Percentiles rank a stretch among this genome's conserved stretches.
Conservation (phyloP, 2,888 invertebrate genomes). For the Dione juno region DNA sequence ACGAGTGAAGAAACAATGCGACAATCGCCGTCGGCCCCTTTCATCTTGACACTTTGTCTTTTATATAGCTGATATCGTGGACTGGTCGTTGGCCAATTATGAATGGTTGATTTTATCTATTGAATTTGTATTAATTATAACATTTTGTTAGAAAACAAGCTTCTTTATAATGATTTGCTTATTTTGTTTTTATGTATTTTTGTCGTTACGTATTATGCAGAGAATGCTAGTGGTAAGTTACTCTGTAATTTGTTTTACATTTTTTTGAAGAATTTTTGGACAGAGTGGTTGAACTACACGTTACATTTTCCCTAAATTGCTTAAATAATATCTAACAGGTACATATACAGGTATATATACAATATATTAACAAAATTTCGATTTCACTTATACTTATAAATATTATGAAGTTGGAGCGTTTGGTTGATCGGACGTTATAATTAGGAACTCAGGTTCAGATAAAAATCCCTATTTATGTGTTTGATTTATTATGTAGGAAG, state of each 20-base stretch:
- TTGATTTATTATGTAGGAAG: too few relatives aligned
- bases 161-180: background rate
- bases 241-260: background rate
- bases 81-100: constrained; percentile 51
- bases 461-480: too few relatives aligned
- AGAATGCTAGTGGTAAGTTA: background rate
- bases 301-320: too few relatives aligned
- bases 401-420: too few relatives aligned
- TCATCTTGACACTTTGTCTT: constrained; percentile 82
- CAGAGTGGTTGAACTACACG: too few relatives aligned
- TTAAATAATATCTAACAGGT: too few relatives aligned
- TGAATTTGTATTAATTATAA: background rate
- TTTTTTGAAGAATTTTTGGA: background rate
- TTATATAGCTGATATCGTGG: constrained; percentile 57
- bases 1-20: constrained; percentile 83
- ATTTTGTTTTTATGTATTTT: background rate
- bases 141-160: background rate
- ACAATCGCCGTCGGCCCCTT: constrained; percentile 80
- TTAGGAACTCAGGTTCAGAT: too few relatives aligned
- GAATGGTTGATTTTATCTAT: constrained; percentile 2
- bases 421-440: too few relatives aligned
- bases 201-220: background rate
- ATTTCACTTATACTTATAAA: too few relatives aligned
- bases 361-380: too few relatives aligned
- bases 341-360: background rate